phyloP scores from a whole-genome alignment of 2,797 vertebrate species.

The Graptemys geographica region DNA sequence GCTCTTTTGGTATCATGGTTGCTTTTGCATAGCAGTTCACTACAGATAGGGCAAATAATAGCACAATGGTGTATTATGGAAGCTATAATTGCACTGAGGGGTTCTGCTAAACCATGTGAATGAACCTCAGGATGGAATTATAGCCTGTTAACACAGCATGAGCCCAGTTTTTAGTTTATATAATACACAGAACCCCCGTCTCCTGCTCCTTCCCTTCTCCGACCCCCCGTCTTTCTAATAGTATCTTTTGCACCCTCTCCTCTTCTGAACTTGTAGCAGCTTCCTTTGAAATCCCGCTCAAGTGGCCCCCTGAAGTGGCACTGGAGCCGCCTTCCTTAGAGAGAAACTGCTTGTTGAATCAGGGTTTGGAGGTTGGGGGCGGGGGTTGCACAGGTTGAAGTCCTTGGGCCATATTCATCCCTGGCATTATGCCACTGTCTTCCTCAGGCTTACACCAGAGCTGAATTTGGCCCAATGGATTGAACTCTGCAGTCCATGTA shows the following conservation, averaged over 20 bases:
- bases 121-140: constrained; percentile 32
- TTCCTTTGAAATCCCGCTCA: background rate
- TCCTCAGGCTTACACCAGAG: background rate
- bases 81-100: constrained; percentile 36
- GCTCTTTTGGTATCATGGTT: background rate
- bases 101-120: constrained; percentile 11
- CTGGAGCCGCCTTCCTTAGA: background rate
- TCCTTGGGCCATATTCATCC: background rate
- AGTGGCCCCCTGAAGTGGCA: background rate
- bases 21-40: constrained; percentile 19
- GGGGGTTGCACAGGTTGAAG: background rate
- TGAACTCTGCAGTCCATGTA: background rate
- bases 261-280: background rate
- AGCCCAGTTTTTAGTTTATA: constrained; percentile 12
- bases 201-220: background rate
- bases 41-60: background rate
- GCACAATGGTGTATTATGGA: background rate
- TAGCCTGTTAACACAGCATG: constrained; percentile 15
- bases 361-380: background rate
- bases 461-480: background rate
- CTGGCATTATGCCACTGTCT: background rate
- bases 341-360: background rate
- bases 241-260: background rate
- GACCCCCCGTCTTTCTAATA: background rate
- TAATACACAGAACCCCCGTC: background rate